A percentile compares a stretch with the other conserved stretches of the same genome.
These are phyloP conservation scores for Dromiciops gliroides DNA, from an alignment of 2,113 vertebrate genomes.

Conservation along the genomic window DNA sequence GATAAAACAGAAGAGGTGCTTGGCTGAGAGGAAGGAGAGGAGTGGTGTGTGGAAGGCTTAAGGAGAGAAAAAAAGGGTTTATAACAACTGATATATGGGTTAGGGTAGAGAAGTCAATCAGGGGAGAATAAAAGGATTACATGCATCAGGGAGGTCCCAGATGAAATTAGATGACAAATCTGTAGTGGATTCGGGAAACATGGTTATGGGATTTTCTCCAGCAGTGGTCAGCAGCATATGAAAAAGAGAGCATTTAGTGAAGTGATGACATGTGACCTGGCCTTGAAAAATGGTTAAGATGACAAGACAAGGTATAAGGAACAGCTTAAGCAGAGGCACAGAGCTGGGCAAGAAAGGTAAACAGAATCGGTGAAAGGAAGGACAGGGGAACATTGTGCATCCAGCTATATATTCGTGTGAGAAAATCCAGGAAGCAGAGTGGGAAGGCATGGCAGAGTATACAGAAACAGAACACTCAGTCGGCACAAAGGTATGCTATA, in stretches of 20 bases:
- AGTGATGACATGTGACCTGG: background rate
- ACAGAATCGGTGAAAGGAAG: background rate
- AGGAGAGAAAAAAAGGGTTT: background rate
- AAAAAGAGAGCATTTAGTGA: background rate
- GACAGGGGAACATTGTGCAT: background rate
- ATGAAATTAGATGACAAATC: background rate
- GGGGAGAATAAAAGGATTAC: background rate
- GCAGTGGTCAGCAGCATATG: background rate
- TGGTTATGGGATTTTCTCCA: background rate
- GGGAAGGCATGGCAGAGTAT: background rate
- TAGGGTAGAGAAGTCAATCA: background rate
- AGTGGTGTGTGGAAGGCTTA: background rate
- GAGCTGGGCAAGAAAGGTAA: background rate
- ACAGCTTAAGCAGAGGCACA: background rate
- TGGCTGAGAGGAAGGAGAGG: background rate
- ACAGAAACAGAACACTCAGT: background rate
- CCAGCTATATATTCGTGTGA: background rate
- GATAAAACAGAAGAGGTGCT: background rate
- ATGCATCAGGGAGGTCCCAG: background rate
- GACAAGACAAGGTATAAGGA: background rate
- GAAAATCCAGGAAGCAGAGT: background rate
- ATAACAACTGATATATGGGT: background rate
- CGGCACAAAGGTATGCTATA: background rate
- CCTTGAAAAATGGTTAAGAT: background rate
- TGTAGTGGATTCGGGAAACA: background rate